phyloP scores from a whole-genome alignment of 1,140 invertebrate genomes.

The Coboldia fuscipes region DNA sequence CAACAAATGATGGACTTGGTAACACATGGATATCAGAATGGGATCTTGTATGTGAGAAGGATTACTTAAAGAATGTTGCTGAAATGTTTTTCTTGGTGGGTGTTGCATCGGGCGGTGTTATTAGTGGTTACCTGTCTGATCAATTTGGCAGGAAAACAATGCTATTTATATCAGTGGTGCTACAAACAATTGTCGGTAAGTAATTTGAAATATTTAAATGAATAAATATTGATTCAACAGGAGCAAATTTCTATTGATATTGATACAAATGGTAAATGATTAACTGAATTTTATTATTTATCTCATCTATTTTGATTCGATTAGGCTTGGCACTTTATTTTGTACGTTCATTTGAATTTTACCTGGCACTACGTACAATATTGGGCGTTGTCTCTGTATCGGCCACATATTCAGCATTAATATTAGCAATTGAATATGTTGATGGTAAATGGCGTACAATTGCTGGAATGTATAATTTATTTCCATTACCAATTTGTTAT shows the following conservation, averaged over 20 bases:
- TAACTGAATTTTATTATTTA: background rate
- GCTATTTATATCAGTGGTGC: constrained; percentile 39
- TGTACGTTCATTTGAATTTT: constrained; percentile 37
- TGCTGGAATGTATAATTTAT: constrained; percentile 47
- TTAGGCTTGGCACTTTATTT: constrained; percentile 34
- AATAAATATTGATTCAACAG: background rate
- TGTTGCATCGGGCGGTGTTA: constrained; percentile 41
- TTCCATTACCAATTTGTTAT: constrained; percentile 47
- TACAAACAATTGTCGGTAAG: constrained; percentile 39
- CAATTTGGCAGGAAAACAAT: constrained; percentile 54
- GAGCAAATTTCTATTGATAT: background rate
- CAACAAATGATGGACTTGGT: constrained; percentile 30
- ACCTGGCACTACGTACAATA: constrained; percentile 32
- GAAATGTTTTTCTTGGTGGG: constrained; percentile 46
- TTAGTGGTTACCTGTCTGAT: constrained; percentile 48
- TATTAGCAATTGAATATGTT: constrained; percentile 46
- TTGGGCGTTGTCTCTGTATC: constrained; percentile 48
- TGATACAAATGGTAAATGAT: background rate
- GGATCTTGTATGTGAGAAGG: constrained; percentile 38
- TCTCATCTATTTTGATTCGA: background rate
- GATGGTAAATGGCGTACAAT: constrained; percentile 51
- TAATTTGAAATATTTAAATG: background rate
- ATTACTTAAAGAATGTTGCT: constrained; percentile 34
- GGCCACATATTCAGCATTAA: constrained; percentile 48
- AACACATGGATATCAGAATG: constrained; percentile 41